Percentiles rank a stretch among this genome's conserved stretches.
Evolutionary conservation across 2,888 invertebrate genomes (phyloP).

Genomic region (Ophion ellenae): DNA sequence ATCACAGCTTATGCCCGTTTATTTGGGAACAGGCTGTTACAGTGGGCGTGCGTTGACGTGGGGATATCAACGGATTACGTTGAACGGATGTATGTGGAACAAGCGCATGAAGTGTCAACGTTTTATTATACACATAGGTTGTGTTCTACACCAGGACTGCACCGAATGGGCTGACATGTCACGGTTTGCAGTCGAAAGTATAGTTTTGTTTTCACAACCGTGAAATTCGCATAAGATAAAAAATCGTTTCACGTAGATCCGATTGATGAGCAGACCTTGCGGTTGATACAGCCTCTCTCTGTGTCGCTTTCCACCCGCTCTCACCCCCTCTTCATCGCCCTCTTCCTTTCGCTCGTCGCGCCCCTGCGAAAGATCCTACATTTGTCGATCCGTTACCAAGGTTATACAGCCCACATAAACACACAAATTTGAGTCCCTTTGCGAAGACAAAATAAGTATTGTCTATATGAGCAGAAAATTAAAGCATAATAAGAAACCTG

Average conservation of each 20-base stretch:
- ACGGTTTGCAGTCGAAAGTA: constrained; percentile 49
- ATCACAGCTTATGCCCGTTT: not conserved
- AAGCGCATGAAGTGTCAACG: constrained; percentile 53
- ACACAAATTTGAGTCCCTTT: not conserved
- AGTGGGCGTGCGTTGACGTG: not conserved
- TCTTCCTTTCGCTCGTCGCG: not conserved
- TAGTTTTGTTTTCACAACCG: constrained; percentile 40
- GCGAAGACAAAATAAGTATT: not conserved
- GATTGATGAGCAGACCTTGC: constrained; percentile 8
- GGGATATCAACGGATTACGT: not conserved
- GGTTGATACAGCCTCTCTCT: not conserved
- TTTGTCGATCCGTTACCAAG: constrained; percentile 3
- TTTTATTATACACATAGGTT: constrained; percentile 56
- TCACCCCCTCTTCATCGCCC: not conserved
- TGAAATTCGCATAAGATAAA: constrained; percentile 34
- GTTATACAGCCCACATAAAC: constrained; percentile 6
- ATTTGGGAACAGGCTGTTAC: not conserved
- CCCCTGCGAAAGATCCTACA: constrained; percentile 1
- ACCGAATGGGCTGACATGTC: constrained; percentile 10
- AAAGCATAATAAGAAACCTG: not conserved
- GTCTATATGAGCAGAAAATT: not conserved
- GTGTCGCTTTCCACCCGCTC: not conserved
- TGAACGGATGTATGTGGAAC: constrained; percentile 10
- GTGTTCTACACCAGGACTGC: constrained; percentile 6
- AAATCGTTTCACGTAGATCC: constrained; percentile 27